Evolutionary conservation across 2,113 vertebrate species (phyloP), one percentile per base, ranked within the genome.

Genomic region (Dipodomys merriami): DNA sequence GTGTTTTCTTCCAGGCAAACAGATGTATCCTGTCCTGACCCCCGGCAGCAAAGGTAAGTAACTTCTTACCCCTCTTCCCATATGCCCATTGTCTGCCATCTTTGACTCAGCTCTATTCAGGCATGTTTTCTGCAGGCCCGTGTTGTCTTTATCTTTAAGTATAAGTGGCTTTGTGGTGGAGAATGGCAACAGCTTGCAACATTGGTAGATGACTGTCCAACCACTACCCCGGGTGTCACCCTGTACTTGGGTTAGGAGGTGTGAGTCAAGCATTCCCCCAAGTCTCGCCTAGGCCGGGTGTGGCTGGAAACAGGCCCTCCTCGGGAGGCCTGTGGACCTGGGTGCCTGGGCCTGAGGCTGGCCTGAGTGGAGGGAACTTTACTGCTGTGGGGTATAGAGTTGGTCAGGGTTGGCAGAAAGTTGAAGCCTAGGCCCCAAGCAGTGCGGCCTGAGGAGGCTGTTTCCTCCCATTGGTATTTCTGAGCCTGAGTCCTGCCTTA

Each of bases 1-100:
- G 35, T 82, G 12, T 88, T 96, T 81, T 92, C 79, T 95, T 94
- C 11, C 81, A 97, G 97, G 92, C 82, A 96, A 97, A 53, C 90
- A 94, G 83, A 13, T 44, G 23, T 90, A 95, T 12, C 93, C 90
- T 15, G 3, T 35, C n/a, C 62, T 97, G 62, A 49, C 94, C n/a
- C 85, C 11, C 9, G 90, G 91, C 71, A 74, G 85, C 35, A 96
- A 97, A 97, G 95, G 97, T 98, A 82, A 60, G 46, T 10, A 18
- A 53, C 60, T 13, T 27, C 35, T 13, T 4, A 2, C 68, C n/a
- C 71, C 62, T 67, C 64, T 27, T 85, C 1, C 33, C 44, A 9
- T 35, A n/a, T 27, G 12, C 83, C 44, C 29, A 7, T 69, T 5
- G 0, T 16, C 57, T 27, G 22, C 69, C 7, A 19, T 30, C 33